Percentiles rank a stretch among this genome's conserved stretches.
phyloP scores from a whole-genome alignment of 2,113 vertebrate species.

The Cryptomyrus ogoouensis region DNA sequence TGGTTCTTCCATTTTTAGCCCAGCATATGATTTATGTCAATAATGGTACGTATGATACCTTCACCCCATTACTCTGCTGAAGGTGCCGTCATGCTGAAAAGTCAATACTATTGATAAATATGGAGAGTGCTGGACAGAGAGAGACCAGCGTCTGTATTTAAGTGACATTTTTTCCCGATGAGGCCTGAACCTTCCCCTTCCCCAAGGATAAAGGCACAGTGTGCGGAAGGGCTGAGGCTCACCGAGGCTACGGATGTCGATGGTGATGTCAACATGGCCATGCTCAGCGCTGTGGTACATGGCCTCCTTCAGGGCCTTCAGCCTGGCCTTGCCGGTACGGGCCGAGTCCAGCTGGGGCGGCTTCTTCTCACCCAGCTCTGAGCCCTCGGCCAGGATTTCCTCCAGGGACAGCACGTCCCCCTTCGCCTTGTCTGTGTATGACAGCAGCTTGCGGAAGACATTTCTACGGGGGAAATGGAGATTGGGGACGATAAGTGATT shows the following conservation, averaged over 20 bases:
- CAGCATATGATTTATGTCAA: background rate
- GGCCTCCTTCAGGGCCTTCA: slow-evolving; percentile 90
- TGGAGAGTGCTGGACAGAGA: background rate
- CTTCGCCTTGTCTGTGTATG: slow-evolving; percentile 88
- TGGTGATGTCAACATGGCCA: slow-evolving; percentile 89
- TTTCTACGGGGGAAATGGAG: slow-evolving; percentile 62
- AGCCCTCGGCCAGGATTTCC: slow-evolving; percentile 93
- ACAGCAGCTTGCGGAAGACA: slow-evolving; percentile 89
- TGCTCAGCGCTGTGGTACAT: slow-evolving; percentile 97
- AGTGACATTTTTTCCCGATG: background rate
- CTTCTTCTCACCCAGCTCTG: slow-evolving; percentile 63
- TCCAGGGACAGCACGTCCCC: slow-evolving; percentile 89
- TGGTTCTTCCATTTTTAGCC: background rate
- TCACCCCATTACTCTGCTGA: background rate
- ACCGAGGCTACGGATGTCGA: slow-evolving; percentile 93
- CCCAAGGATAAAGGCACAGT: background rate
- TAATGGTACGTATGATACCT: background rate
- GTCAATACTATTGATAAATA: background rate
- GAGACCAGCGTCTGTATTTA: background rate
- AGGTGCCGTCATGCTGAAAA: background rate
- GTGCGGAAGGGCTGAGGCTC: slow-evolving; percentile 34
- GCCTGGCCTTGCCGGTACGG: slow-evolving; percentile 84
- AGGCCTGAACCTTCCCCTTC: too few relatives aligned
- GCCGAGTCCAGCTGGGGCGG: slow-evolving; percentile 73
- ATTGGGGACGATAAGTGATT: background rate